Base-by-base conservation (phyloP, 2,797 vertebrate genomes). In the Pelochelys cantorii region DNA sequence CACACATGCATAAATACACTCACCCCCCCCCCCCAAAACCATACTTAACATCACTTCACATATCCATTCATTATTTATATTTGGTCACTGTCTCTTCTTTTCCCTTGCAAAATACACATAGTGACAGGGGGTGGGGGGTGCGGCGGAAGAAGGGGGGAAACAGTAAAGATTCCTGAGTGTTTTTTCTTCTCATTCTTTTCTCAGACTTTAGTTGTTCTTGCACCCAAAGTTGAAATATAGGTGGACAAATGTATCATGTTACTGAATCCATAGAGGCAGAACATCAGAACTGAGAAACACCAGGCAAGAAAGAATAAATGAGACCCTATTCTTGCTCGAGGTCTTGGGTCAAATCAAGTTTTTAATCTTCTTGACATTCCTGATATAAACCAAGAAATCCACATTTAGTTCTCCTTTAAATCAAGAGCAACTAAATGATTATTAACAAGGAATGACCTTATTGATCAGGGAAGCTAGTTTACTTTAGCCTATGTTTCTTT, bases 291-390 rank as follows among this genome's bases (percentile, higher is more conserved):
- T 86, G 13, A 94, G 84, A 89, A 90, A 90, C 12, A 89, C 7
- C 18, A 84, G 60, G 37, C 48, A 90, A 77, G 27, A 86, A 93
- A 94, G 60, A 93, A 91, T 57, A 92, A 95, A 95, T 91, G 85
- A 93, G 31, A 68, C 4, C 81, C 18, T 84, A 87, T 82, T 95
- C 87, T 91, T 89, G 48, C 91, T 93, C 78, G 91, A 92, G 89
- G 93, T 96, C 83, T 90, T 89, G 80, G 83, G 91, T 96, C 87
- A 95, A 93, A 91, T 89, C 68, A 95, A 89, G 84, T 90, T 97
- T 95, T 94, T 91, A 93, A 93, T 96, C 83, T 94, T 96, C 93
- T 71, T 92, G 74, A 82, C 91, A 85, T 79, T 90, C 74, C 85
- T 93, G 53, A 89, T 82, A 92, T 8, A 92, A 91, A 92, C 2